phyloP scores from a whole-genome alignment of 1,140 invertebrate genomes.

The Oncopeltus fasciatus region DNA sequence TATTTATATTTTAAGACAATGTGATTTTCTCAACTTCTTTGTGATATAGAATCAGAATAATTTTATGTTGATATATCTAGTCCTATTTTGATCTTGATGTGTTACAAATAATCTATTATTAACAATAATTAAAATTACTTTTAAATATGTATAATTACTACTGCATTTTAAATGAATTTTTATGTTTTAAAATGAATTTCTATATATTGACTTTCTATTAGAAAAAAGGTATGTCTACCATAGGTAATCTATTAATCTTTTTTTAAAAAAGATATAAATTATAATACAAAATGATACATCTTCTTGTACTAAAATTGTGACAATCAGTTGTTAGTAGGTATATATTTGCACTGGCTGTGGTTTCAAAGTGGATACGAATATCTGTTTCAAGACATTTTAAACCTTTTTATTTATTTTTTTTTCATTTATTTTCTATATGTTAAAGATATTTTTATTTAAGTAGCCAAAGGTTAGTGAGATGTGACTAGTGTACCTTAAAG shows the following conservation, averaged over 20 bases:
- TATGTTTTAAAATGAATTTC: no score
- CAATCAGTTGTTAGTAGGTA: conserved; percentile 5
- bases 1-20: neutral
- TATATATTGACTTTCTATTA: neutral
- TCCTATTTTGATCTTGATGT: neutral
- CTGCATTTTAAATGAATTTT: no score
- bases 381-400: neutral
- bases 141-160: no score
- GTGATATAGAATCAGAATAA: neutral
- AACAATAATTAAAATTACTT: neutral
- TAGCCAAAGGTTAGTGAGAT: neutral
- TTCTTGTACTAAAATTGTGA: neutral
- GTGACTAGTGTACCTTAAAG: neutral
- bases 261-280: no score
- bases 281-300: neutral
- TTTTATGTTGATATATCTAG: neutral
- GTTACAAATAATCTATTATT: neutral
- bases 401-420: neutral
- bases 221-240: no score
- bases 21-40: neutral
- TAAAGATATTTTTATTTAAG: neutral
- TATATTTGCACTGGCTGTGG: conserved; percentile 6
- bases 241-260: no score
- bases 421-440: neutral
- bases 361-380: neutral